Percentiles rank a stretch among this genome's conserved stretches.
Evolutionary conservation across 2,888 invertebrate species (phyloP).

Genomic region (Nipponacmea schrenckii): DNA sequence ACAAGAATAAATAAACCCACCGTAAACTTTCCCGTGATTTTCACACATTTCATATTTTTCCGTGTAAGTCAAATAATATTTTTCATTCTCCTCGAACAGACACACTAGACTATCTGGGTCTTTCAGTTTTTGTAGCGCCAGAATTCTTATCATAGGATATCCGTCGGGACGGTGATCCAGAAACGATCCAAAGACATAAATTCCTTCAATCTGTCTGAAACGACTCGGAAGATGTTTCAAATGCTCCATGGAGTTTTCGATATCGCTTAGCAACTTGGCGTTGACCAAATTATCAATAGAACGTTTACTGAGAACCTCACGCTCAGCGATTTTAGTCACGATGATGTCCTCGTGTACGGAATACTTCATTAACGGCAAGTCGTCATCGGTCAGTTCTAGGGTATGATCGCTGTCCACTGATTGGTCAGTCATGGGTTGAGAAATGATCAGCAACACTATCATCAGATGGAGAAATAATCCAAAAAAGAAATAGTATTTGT

Average conservation of each 20-base stretch:
- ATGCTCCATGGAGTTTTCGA: not conserved
- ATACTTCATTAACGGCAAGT: not conserved
- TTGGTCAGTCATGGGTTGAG: not conserved
- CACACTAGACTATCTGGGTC: slow-evolving; percentile 39
- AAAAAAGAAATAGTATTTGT: not conserved
- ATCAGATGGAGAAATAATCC: not conserved
- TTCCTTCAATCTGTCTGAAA: slow-evolving; percentile 20
- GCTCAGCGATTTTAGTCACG: not conserved
- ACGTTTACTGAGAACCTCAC: not conserved
- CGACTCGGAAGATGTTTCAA: not conserved
- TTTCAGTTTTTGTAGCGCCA: slow-evolving; percentile 38
- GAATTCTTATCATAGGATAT: slow-evolving; percentile 35
- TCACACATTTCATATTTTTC: slow-evolving; percentile 63
- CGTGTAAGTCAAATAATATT: slow-evolving; percentile 26
- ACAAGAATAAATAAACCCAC: slow-evolving; percentile 63
- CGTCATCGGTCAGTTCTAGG: not conserved
- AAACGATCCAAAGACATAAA: slow-evolving; percentile 49
- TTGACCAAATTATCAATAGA: not conserved
- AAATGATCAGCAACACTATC: not conserved
- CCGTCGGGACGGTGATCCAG: slow-evolving; percentile 44
- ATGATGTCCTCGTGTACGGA: not conserved
- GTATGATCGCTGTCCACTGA: not conserved
- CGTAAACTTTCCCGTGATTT: slow-evolving; percentile 62
- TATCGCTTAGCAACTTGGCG: not conserved
- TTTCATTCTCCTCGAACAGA: slow-evolving; percentile 31